Percentiles rank a stretch among this genome's conserved stretches.
These are phyloP conservation scores for Anagyrus pseudococci DNA, from an alignment of 2,888 invertebrate genomes.

Conservation along the genomic window DNA sequence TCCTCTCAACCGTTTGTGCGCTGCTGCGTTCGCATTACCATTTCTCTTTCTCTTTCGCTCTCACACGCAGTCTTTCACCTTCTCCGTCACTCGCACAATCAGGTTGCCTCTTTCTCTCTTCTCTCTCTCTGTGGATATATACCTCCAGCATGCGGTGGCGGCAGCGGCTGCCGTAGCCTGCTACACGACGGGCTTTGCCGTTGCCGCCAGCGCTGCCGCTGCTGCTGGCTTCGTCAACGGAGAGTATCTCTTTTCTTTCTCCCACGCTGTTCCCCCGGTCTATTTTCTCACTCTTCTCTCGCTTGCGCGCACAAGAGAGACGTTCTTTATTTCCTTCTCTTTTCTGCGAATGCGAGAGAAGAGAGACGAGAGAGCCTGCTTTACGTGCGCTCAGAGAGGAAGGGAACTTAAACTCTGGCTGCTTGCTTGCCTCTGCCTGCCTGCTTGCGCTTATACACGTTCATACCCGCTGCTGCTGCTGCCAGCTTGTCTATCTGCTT, in stretches of 20 bases:
- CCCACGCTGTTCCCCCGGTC: constrained; percentile 35
- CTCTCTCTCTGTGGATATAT: constrained; percentile 24
- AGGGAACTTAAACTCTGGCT: no score
- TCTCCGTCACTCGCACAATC: no score
- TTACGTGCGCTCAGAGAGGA: background rate
- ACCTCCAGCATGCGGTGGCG: background rate
- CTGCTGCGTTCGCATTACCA: no score
- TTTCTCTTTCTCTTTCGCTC: no score
- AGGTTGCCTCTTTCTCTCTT: background rate
- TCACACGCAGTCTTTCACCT: no score
- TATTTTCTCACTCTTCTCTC: constrained; percentile 31
- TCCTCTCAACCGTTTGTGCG: no score
- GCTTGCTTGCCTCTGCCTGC: no score
- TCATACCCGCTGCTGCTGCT: background rate
- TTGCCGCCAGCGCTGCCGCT: background rate
- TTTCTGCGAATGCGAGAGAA: background rate
- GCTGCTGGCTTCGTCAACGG: constrained; percentile 5
- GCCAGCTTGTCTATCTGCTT: background rate
- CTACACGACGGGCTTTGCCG: constrained; percentile 4
- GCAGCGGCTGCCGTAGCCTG: background rate
- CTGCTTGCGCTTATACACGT: no score
- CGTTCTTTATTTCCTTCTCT: background rate
- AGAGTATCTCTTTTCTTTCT: constrained; percentile 37
- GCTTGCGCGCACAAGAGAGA: constrained; percentile 10
- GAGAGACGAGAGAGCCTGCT: background rate